These are phyloP conservation scores for Ursus arctos DNA, from an alignment of 2,113 vertebrate genomes.

Conservation along the genomic window DNA sequence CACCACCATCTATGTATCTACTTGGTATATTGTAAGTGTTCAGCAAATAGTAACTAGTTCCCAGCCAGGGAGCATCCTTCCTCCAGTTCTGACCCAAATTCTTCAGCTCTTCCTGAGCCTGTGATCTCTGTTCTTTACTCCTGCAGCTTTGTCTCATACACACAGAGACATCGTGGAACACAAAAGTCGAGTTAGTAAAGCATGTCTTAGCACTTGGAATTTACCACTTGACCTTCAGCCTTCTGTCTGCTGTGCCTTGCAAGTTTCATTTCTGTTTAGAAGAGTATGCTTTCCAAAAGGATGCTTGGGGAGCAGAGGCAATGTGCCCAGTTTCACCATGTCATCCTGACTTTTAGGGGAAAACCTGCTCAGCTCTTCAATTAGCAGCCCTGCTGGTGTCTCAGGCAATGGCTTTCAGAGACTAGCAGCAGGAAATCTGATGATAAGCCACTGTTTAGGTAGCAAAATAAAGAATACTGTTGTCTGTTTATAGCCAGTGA, in stretches of 20 bases:
- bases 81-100: not conserved
- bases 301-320: not conserved
- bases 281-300: not conserved
- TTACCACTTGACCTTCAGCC: slow-evolving; percentile 65
- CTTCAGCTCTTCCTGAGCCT: not conserved
- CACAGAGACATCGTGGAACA: not conserved
- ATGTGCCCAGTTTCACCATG: not conserved
- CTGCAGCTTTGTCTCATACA: not conserved
- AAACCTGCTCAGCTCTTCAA: slow-evolving; percentile 57
- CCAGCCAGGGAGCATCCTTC: not conserved
- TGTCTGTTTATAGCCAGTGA: not conserved
- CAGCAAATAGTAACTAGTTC: not conserved
- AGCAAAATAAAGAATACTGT: not conserved
- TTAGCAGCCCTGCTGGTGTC: slow-evolving; percentile 64
- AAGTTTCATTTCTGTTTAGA: slow-evolving; percentile 44
- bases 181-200: not conserved
- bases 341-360: slow-evolving; percentile 36
- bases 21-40: not conserved
- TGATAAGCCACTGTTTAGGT: not conserved
- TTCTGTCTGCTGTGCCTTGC: slow-evolving; percentile 11
- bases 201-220: not conserved
- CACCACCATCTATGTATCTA: not conserved
- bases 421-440: not conserved
- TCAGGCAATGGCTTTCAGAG: slow-evolving; percentile 28
- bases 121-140: not conserved